Evolutionary conservation across 2,888 invertebrate species (phyloP), one percentile per base, ranked within the genome.

Genomic region (Adineta ricciae): DNA sequence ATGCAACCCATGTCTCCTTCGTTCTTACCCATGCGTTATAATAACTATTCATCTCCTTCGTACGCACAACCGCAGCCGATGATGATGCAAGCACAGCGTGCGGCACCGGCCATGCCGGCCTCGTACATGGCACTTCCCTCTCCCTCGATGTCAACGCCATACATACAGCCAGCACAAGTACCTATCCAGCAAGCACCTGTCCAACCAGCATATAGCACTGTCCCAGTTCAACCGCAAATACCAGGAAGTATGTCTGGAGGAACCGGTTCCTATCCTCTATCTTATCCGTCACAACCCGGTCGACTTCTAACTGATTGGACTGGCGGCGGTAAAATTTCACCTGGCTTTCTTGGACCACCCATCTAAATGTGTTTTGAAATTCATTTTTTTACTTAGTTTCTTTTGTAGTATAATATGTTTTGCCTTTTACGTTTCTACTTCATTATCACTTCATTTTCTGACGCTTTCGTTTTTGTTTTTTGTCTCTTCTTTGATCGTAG

Each of bases 311-410:
- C 73, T 21, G 73, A 78, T 78, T 78, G 73, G 73, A 78, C 73
- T 41, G 73, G 73, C 24, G 73, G 73, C 24, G 73, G 73, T 0
- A 9, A 78, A 78, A 78, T 78, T 24, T 78, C 73, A 41, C 73
- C 73, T n/a, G 73, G 73, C 24, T 78, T 78, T 78, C 73, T 78
- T 38, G 73, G 73, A 21, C 73, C 73, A 11, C 73, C 73, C 16
- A 64, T 64, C 2, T 64, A 64, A 32, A 27, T 32, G 1, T n/a
- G n/a, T 27, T 64, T 2, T 0, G 14, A 32, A 64, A 16, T 16
- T 19, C 2, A 16, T 32, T 1, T 64, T 64, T 64, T 64, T 16
- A 52, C 24, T 52, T 52, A 19, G 24, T 21, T 52, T 52, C 21
- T 52, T 52, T 21, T 52, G 21, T 52, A 19, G 21, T 52, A 52